Conservation (phyloP, 1,140 invertebrate species). For the Scaptomyza hsui region DNA sequence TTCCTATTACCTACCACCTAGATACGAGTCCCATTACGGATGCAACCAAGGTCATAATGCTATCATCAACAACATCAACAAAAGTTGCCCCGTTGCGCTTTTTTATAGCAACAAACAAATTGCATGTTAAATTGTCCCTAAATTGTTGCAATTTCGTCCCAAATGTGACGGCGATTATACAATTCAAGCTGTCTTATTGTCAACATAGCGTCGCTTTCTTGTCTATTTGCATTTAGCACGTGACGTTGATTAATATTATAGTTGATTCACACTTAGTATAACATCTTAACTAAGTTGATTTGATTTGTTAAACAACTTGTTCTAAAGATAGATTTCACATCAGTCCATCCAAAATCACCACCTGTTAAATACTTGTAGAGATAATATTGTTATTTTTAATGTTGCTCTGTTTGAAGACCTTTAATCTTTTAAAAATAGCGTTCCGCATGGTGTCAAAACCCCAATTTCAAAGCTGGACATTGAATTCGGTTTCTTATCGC, state of each 20-base stretch:
- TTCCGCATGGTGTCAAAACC: background rate
- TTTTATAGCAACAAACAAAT: conserved; percentile 1
- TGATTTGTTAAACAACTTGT: too few species aligned
- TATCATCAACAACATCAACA: too few species aligned
- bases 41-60: background rate
- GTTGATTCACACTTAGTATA: background rate
- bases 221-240: conserved; percentile 7
- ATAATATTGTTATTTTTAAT: background rate
- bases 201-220: too few species aligned
- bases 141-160: conserved; percentile 46
- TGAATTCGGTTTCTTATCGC: conserved; percentile 18
- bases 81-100: too few species aligned
- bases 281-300: too few species aligned
- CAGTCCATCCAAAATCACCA: background rate
- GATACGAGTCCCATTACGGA: background rate
- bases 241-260: conserved; percentile 22
- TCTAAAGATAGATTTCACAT: too few species aligned
- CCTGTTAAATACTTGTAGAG: background rate
- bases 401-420: background rate
- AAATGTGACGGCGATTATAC: conserved; percentile 3
- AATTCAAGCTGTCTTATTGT: background rate
- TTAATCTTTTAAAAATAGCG: background rate
- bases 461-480: background rate
- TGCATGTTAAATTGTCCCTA: conserved; percentile 32
- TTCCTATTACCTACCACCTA: background rate